Base-by-base conservation (phyloP, 1,140 invertebrate genomes). In the Acromyrmex charruanus region DNA sequence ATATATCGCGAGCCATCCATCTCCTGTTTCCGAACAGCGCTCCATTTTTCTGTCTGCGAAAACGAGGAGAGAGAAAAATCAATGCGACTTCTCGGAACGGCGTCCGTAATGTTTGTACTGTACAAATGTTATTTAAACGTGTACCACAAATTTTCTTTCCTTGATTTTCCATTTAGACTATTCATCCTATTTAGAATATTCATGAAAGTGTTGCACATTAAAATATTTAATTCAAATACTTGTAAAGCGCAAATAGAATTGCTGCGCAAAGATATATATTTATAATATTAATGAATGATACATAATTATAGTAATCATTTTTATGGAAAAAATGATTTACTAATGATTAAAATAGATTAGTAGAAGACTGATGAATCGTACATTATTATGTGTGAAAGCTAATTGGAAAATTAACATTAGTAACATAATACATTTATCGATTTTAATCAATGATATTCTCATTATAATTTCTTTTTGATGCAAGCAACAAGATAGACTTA, bases 1-100 rank as follows among this genome's bases (percentile, higher is more conserved):
- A 94, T 94, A 91, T 92, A 94, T 93, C 86, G 85, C 80, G 69
- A 74, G 69, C 86, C 90, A 82, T 89, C 90, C 90, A 92, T 92
- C 88, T 88, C 85, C 91, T 59, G 74, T 66, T 85, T 85, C 55
- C 69, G 69, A 75, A 49, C 69, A 35, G 39, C 80, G 58, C 28
- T 6, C 69, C 80, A 84, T 84, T 84, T 84, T 84, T 84, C 80
- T 49, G 14, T 7, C 7, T 16, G 18, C 55, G 18, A 31, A 51
- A 25, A 75, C 18, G 69, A 58, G 77, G 66, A 55, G n/a, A 10
- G 25, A 44, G 68, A 82, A 74, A 61, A 74, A 75, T 63, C 68
- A 51, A 84, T 74, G 80, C 12, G 21, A 59, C 25, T 72, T 72
- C 35, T 51, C 59, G 28, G 18, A 16, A 51, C 18, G 55, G 28